Conservation (phyloP, 2,888 invertebrate species). For the Megamerina dolium region DNA sequence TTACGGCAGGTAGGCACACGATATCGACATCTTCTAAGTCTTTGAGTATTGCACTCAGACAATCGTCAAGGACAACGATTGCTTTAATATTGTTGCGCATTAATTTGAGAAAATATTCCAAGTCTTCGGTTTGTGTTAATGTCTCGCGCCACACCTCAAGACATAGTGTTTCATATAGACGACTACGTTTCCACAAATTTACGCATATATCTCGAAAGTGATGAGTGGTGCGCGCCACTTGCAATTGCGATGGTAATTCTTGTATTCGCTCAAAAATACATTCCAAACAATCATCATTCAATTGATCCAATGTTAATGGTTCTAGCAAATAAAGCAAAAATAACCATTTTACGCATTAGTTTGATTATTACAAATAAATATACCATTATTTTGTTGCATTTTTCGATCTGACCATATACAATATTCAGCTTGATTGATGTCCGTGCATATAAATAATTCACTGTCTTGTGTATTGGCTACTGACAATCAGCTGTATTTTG, state of each 20-base stretch:
- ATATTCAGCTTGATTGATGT: no score
- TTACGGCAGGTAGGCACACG: slow-evolving; percentile 25
- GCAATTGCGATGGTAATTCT: slow-evolving; percentile 31
- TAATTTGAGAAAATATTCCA: slow-evolving; percentile 29
- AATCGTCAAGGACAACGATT: slow-evolving; percentile 27
- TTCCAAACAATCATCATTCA: slow-evolving; percentile 37
- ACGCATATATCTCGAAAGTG: slow-evolving; percentile 29
- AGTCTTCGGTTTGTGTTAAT: slow-evolving; percentile 27
- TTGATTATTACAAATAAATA: no score
- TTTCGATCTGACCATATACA: no score
- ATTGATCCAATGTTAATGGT: slow-evolving; percentile 22
- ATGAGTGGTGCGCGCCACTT: slow-evolving; percentile 28
- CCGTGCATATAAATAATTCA: no score
- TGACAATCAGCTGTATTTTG: no score
- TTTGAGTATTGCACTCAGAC: slow-evolving; percentile 30
- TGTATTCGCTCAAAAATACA: slow-evolving; percentile 30
- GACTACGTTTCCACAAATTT: slow-evolving; percentile 30
- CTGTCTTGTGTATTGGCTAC: no score
- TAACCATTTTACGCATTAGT: no score
- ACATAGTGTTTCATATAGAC: slow-evolving; percentile 28
- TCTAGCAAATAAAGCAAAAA: no score
- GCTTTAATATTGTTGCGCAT: slow-evolving; percentile 26
- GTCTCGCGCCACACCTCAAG: slow-evolving; percentile 30
- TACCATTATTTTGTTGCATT: no score
- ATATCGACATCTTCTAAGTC: slow-evolving; percentile 28